Evolutionary conservation across 2,113 vertebrate genomes (phyloP).

Genomic region (Malurus cyaneus): DNA sequence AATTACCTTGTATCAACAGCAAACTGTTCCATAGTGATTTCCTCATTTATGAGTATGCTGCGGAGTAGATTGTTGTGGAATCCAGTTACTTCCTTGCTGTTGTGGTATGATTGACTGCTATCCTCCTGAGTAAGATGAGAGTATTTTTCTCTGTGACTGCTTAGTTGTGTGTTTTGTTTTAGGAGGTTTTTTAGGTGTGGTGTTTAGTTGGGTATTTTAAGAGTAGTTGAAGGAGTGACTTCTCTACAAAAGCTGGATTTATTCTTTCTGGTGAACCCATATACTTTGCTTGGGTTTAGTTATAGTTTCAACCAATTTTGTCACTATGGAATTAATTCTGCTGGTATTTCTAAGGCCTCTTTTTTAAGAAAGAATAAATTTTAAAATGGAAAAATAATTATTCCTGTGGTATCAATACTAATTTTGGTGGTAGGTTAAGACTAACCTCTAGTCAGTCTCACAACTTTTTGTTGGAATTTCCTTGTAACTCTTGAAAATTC

Average conservation of each 20-base stretch:
- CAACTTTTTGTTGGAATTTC: background rate
- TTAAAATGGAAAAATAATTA: background rate
- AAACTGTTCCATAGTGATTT: background rate
- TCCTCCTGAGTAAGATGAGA: background rate
- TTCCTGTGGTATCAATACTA: background rate
- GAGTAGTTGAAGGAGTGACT: background rate
- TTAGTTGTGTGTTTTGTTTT: background rate
- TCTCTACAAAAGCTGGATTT: background rate
- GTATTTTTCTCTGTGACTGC: background rate
- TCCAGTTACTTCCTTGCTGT: background rate
- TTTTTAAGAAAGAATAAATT: background rate
- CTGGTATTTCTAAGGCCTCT: background rate
- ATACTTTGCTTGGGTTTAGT: background rate
- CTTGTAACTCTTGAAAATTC: background rate
- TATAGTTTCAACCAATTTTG: background rate
- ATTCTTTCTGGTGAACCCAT: background rate
- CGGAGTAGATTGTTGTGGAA: background rate
- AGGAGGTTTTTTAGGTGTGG: background rate
- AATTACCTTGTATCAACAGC: background rate
- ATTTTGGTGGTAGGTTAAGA: background rate
- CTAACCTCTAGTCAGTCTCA: background rate
- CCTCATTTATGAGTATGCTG: background rate
- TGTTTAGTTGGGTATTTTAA: background rate
- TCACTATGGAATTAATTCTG: background rate
- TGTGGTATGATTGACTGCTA: background rate